These are phyloP conservation scores for Zaprionus gabonicus DNA, from an alignment of 1,140 invertebrate species.

Conservation along the genomic window DNA sequence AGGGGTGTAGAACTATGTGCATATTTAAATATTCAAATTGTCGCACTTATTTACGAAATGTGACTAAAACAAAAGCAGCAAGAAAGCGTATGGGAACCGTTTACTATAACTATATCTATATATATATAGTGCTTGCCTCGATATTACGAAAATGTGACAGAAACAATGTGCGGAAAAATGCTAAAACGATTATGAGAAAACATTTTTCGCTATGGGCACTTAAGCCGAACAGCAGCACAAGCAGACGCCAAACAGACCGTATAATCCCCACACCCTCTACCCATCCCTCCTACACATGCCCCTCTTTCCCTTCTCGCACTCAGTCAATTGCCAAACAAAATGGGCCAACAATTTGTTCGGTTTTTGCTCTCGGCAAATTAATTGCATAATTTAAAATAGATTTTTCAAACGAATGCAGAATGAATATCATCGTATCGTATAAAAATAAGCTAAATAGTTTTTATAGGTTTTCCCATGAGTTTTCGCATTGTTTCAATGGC, in stretches of 20 bases:
- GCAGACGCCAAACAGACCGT: conserved; percentile 8
- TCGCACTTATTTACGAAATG: conserved; percentile 56
- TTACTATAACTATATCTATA: conserved; percentile 1
- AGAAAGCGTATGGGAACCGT: neutral
- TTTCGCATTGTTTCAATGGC: neutral
- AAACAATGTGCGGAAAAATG: conserved; percentile 10
- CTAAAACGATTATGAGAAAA: conserved; percentile 10
- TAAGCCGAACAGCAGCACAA: conserved; percentile 11
- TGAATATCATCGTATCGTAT: neutral
- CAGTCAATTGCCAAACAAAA: conserved; percentile 46
- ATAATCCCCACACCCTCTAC: neutral
- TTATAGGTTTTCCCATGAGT: neutral
- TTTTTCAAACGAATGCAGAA: conserved; percentile 21
- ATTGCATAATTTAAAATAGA: conserved; percentile 69
- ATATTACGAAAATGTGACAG: conserved; percentile 17
- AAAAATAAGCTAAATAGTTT: neutral
- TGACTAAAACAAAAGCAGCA: conserved; percentile 16
- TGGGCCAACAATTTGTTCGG: conserved; percentile 54
- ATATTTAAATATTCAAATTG: conserved; percentile 79
- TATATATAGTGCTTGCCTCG: neutral
- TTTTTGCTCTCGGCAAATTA: conserved; percentile 53
- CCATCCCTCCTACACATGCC: neutral
- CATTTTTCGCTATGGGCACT: conserved; percentile 31
- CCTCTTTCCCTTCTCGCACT: neutral
- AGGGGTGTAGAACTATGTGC: conserved; percentile 50